Base-by-base conservation (phyloP, 1,140 invertebrate species). In the Drosophila nigrodunni region DNA sequence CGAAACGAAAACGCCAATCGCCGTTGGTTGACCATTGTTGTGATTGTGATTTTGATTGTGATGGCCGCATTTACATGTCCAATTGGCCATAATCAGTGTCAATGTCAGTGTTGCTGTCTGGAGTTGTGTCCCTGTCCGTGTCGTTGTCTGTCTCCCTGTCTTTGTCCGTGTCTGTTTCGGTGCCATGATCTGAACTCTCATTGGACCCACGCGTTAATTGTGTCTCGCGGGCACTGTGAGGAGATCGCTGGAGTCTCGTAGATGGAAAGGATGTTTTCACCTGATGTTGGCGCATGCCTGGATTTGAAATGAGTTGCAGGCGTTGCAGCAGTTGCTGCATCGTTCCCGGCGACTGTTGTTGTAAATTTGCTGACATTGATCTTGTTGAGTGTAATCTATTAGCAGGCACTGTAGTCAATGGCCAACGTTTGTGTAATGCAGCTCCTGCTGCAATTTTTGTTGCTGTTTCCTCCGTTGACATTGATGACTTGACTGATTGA, bases 401-500 rank as follows among this genome's bases (percentile, higher is more conserved):
- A 69, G 89, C 74, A 46, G 77, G 11, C 57, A 39, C 65, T 59
- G 68, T 37, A 41, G 44, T 30, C 50, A 60, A 41, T 30, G 25
- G 39, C 39, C 54, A 25, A 18, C 34, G 18, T 30, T 30, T 30
- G 25, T 30, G 52, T 44, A 13, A 2, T 39, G 18, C 76, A 79
- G 66, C 64, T 78, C 67, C 76, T 62, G 21, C 46, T 69, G 58
- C 71, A 47, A 35, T 47, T 35, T 39, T 15, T 25, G 68, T 37
- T 41, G 52, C 71, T 67, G 67, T 62, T 52, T 81, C 75, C 66
- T 71, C 61, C 13, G 65, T 7, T 89, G 90, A 88, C 82, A 89
- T 74, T 91, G 89, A 91, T 83, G 81, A 70, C 75, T 82, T 89
- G 89, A 80, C 89, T 91, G 89, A 89, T 91, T 82, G 89, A 91